These are phyloP conservation scores for Myotis brandtii DNA, from an alignment of 2,113 vertebrate species.

Conservation along the genomic window DNA sequence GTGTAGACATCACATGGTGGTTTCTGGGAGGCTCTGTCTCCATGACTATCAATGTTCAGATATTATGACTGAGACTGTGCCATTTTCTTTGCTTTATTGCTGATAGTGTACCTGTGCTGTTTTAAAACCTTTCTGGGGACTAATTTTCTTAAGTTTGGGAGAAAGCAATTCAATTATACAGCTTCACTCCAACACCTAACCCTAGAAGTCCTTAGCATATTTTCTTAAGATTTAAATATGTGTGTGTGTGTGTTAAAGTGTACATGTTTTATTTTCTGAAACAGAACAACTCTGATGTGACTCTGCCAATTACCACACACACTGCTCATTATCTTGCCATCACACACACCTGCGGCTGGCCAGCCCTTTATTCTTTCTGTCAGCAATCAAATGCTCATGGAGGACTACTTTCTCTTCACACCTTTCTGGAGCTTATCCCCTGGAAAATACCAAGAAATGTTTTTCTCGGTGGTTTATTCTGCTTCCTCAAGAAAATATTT, in stretches of 20 bases:
- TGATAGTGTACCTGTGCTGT: neutral
- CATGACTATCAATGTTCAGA: neutral
- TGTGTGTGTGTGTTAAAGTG: neutral
- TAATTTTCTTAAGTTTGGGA: neutral
- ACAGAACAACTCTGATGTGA: neutral
- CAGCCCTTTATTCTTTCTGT: neutral
- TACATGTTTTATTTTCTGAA: neutral
- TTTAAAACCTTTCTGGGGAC: neutral
- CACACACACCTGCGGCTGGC: neutral
- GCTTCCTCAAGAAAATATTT: conserved; percentile 35
- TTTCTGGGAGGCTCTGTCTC: neutral
- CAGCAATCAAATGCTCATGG: neutral
- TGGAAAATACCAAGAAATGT: neutral
- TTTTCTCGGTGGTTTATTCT: conserved; percentile 27
- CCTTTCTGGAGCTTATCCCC: neutral
- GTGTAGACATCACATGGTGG: too few species aligned
- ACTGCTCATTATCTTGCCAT: neutral
- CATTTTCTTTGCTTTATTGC: neutral
- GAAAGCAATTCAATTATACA: conserved; percentile 9
- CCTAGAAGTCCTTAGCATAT: neutral
- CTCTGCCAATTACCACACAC: neutral
- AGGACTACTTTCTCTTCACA: neutral
- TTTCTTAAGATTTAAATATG: neutral
- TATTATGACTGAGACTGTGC: neutral
- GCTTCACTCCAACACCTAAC: neutral